Evolutionary conservation across 2,113 vertebrate genomes (phyloP).

Genomic region (Pica pica): DNA sequence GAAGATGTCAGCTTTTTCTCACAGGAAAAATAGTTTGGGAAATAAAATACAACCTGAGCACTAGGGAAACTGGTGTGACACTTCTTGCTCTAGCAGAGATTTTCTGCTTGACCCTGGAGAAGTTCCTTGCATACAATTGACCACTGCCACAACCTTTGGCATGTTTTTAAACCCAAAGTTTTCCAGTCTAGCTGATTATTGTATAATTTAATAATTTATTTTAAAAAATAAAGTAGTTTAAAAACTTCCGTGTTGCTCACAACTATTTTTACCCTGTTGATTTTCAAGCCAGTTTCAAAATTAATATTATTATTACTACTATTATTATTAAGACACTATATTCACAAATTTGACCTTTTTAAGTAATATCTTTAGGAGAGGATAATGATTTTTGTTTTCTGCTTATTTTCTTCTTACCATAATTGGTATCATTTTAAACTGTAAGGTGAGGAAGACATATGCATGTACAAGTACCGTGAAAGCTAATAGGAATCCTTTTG

Average conservation of each 20-base stretch:
- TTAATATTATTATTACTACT: no score
- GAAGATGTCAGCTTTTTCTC: constrained; percentile 38
- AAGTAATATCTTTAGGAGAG: not conserved
- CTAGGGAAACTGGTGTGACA: not conserved
- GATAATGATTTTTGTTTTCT: not conserved
- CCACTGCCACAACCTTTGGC: not conserved
- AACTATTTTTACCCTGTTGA: not conserved
- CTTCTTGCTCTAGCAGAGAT: not conserved
- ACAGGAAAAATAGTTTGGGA: constrained; percentile 9
- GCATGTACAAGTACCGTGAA: fast-evolving
- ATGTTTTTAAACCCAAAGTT: not conserved
- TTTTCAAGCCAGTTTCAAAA: not conserved
- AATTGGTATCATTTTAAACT: not conserved
- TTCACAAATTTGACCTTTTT: not conserved
- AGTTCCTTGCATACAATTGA: not conserved
- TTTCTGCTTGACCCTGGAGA: not conserved
- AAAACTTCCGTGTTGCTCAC: not conserved
- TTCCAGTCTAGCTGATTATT: not conserved
- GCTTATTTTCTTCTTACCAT: not conserved
- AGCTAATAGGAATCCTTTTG: not conserved
- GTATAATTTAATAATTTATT: not conserved
- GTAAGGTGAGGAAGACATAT: not conserved
- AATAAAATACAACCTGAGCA: constrained; percentile 6
- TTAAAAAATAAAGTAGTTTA: not conserved
- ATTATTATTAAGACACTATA: not conserved